Percentiles rank a stretch among this genome's conserved stretches.
Evolutionary conservation across 2,888 invertebrate genomes (phyloP).

Genomic region (Drosophila formosana): DNA sequence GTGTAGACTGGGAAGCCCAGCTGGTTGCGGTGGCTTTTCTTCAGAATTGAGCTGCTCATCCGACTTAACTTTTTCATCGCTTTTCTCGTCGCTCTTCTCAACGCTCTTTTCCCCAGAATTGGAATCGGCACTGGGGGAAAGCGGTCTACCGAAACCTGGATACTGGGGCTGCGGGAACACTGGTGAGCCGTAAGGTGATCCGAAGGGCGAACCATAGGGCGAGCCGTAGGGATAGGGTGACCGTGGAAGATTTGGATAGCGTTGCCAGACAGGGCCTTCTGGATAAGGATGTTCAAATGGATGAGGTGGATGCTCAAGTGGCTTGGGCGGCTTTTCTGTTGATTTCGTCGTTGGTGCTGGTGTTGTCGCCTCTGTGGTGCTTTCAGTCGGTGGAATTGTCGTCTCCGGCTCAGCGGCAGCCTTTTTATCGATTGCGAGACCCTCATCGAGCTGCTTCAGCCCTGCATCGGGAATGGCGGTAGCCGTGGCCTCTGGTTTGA

Average conservation of each 20-base stretch:
- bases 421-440: slow-evolving; percentile 7
- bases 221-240: slow-evolving; percentile 33
- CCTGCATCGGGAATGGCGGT: slow-evolving; percentile 32
- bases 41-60: slow-evolving; percentile 9
- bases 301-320: not conserved
- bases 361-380: slow-evolving; percentile 23
- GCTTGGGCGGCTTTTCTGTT: slow-evolving; percentile 16
- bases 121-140: not conserved
- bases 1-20: not conserved
- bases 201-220: slow-evolving; percentile 40
- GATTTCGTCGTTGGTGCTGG: slow-evolving; percentile 11
- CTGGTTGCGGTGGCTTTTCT: not conserved
- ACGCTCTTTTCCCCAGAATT: slow-evolving; percentile 1
- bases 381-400: slow-evolving; percentile 21
- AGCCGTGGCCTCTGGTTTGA: slow-evolving; percentile 27
- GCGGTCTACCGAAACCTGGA: slow-evolving; percentile 23
- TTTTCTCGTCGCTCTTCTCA: not conserved
- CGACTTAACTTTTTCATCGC: not conserved
- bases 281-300: slow-evolving; percentile 16
- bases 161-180: slow-evolving; percentile 1
- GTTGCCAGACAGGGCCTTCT: not conserved
- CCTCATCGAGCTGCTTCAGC: slow-evolving; percentile 31
- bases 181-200: slow-evolving; percentile 41
- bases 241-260: slow-evolving; percentile 17
- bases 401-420: slow-evolving; percentile 45